Conservation (phyloP, 2,797 vertebrate species). For the Epinephelus awoara region DNA sequence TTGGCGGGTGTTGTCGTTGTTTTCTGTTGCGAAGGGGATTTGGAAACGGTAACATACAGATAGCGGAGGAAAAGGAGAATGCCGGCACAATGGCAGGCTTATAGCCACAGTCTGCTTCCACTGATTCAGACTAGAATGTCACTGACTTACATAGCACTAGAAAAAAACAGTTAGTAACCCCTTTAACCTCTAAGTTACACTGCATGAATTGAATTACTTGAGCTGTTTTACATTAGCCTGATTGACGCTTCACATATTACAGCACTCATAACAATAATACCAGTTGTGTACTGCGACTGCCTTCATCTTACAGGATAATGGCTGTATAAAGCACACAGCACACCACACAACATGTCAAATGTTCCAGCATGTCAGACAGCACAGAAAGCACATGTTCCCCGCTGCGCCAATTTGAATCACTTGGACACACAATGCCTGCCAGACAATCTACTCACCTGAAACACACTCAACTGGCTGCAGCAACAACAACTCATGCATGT, state of each 20-base stretch:
- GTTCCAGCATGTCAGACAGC: neutral
- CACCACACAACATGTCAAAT: neutral
- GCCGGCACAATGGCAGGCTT: no score
- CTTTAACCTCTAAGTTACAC: neutral
- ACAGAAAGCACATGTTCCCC: slow-evolving; percentile 12
- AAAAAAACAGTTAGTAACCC: neutral
- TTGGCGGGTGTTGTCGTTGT: no score
- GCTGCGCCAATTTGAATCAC: slow-evolving; percentile 16
- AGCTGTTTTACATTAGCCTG: neutral
- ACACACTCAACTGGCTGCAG: neutral
- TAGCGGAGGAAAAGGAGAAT: no score
- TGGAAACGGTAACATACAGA: no score
- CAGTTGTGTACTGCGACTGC: neutral
- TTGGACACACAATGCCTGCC: slow-evolving; percentile 15
- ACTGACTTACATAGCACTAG: no score
- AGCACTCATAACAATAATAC: neutral
- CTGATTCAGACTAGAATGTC: no score
- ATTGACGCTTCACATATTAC: neutral
- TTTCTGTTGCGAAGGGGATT: no score
- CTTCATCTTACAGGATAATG: neutral
- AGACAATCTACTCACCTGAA: slow-evolving; percentile 21
- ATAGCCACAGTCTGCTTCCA: no score
- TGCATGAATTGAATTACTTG: neutral
- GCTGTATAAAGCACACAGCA: neutral
- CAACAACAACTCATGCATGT: slow-evolving; percentile 26